These are phyloP conservation scores for Platalea minor DNA, from an alignment of 2,797 vertebrate species.

Conservation along the genomic window DNA sequence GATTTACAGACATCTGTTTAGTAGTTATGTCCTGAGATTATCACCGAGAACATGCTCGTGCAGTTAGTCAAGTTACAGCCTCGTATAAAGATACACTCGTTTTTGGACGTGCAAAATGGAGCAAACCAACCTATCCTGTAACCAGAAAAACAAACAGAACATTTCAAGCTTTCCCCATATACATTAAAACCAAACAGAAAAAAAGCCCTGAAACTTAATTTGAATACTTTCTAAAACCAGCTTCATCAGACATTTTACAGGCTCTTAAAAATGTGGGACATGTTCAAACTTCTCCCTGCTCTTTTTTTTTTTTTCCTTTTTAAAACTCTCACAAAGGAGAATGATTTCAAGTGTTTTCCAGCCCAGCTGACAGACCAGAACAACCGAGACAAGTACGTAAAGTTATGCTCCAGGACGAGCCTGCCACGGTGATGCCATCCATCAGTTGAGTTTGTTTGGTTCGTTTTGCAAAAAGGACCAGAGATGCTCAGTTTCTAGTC, in stretches of 20 bases:
- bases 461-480: background rate
- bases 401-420: background rate
- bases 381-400: background rate
- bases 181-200: background rate
- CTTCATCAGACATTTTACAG: background rate
- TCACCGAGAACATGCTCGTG: background rate
- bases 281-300: background rate
- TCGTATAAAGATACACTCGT: fast-evolving
- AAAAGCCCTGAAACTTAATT: background rate
- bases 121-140: background rate
- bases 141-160: background rate
- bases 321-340: background rate
- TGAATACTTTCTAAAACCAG: background rate
- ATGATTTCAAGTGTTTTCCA: background rate
- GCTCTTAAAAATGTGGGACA: background rate
- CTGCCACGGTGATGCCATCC: background rate
- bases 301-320: background rate
- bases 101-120: background rate
- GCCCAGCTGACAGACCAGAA: background rate
- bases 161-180: background rate
- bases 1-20: background rate
- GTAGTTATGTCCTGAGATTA: fast-evolving
- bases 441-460: background rate
- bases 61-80: background rate
- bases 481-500: background rate